Conservation (phyloP, 2,797 vertebrate genomes). For the Spheniscus humboldti region DNA sequence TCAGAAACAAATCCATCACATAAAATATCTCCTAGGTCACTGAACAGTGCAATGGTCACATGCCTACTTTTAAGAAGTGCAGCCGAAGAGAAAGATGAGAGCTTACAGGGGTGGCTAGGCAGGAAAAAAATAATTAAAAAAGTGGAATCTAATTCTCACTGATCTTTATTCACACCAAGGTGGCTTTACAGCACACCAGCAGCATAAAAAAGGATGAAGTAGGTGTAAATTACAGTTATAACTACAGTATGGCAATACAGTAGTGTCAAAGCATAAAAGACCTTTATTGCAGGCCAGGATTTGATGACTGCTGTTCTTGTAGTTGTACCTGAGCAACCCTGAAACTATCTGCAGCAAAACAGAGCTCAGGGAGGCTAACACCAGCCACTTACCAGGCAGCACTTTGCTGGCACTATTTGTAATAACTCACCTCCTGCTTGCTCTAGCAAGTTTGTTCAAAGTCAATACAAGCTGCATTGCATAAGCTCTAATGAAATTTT, state of each 20-base stretch:
- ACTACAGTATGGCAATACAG: neutral
- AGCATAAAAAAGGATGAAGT: neutral
- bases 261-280: neutral
- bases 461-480: neutral
- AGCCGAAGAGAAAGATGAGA: neutral
- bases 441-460: neutral
- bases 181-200: neutral
- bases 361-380: neutral
- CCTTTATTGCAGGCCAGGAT: neutral
- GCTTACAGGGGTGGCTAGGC: neutral
- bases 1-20: conserved; percentile 17
- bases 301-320: neutral
- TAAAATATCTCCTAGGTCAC: neutral
- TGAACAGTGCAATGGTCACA: neutral
- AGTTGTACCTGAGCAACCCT: neutral
- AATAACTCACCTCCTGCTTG: neutral
- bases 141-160: neutral
- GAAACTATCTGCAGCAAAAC: neutral
- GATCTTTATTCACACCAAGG: neutral
- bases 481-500: neutral
- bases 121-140: neutral
- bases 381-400: neutral
- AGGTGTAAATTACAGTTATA: neutral
- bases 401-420: neutral
- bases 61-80: neutral